Base-by-base conservation (phyloP, 1,140 invertebrate species). In the Caenorhabditis brenneri region DNA sequence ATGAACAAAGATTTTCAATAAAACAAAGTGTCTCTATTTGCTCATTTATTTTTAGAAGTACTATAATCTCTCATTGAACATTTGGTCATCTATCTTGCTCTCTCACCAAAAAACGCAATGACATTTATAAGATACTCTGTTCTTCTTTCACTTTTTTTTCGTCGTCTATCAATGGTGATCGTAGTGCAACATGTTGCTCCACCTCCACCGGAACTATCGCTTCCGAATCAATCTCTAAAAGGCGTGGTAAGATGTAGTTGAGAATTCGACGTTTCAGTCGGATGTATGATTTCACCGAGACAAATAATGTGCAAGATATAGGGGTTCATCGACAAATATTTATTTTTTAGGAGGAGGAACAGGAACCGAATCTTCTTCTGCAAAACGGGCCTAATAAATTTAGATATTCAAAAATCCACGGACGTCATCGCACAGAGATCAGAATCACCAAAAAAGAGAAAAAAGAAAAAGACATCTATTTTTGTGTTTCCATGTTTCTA, bases 161-260 rank as follows among this genome's bases (percentile, higher is more conserved):
- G 24, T 24, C 27, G 24, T 24, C 39, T 5, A 42, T 6, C 12
- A 5, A 12, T 55, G 27, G 53, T 27, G n/a, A 6, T n/a, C 33
- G 15, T n/a, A 65, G 58, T 65, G 58, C 29, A 65, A 65, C 33
- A 65, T 46, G 1, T 74, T 24, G 7, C 22, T 24, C n/a, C 31
- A 65, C 31, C 58, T 65, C 15, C 36, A 42, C 36, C 65, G 65
- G 65, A 74, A 74, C 36, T 74, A 24, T 24, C 0, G n/a, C 24
- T 74, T 74, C 65, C 65, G 33, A 74, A 42, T 74, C n/a, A 74
- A 74, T 74, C 19, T 74, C 15, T 24, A n/a, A n/a, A 74, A 39
- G 65, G 65, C 65, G 65, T 42, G 65, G 22, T 24, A 27, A 27
- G 24, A 12, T 42, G 5, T 12, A 42, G 12, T 6, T 6, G 39